Evolutionary conservation across 2,797 vertebrate species (phyloP).

Genomic region (Eulemur mongoz): DNA sequence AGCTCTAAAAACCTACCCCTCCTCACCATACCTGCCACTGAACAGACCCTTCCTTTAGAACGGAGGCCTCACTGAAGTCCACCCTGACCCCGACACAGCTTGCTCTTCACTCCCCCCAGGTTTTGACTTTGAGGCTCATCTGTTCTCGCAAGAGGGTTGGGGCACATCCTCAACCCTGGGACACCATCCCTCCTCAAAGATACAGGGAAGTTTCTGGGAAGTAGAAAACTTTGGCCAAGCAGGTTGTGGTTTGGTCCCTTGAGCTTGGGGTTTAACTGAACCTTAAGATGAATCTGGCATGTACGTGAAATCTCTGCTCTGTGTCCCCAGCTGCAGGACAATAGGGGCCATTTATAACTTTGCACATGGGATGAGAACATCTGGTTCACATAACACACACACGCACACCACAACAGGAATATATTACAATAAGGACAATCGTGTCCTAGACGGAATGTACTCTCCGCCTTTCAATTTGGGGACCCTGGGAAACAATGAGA

Average conservation of each 20-base stretch:
- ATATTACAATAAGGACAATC: background rate
- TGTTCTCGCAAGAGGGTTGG: background rate
- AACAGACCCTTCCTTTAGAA: background rate
- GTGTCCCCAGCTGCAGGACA: constrained; percentile 67
- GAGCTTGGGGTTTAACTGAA: constrained; percentile 51
- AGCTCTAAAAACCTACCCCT: background rate
- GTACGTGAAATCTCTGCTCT: constrained; percentile 39
- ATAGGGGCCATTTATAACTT: constrained; percentile 70
- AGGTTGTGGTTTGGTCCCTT: background rate
- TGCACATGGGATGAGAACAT: constrained; percentile 65
- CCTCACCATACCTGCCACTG: background rate
- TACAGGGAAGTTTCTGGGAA: background rate
- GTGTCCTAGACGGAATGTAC: background rate
- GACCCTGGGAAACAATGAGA: background rate
- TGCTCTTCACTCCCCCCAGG: background rate
- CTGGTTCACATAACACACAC: constrained; percentile 69
- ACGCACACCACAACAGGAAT: background rate
- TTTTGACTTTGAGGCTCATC: background rate
- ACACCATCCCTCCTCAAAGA: background rate
- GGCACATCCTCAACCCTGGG: background rate
- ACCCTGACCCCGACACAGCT: background rate
- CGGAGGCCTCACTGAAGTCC: background rate
- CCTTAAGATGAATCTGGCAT: constrained; percentile 40
- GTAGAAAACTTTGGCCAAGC: background rate
- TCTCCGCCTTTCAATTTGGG: background rate